Percentiles rank a stretch among this genome's conserved stretches.
Evolutionary conservation across 2,113 vertebrate genomes (phyloP).

Genomic region (Oceanodroma tethys): DNA sequence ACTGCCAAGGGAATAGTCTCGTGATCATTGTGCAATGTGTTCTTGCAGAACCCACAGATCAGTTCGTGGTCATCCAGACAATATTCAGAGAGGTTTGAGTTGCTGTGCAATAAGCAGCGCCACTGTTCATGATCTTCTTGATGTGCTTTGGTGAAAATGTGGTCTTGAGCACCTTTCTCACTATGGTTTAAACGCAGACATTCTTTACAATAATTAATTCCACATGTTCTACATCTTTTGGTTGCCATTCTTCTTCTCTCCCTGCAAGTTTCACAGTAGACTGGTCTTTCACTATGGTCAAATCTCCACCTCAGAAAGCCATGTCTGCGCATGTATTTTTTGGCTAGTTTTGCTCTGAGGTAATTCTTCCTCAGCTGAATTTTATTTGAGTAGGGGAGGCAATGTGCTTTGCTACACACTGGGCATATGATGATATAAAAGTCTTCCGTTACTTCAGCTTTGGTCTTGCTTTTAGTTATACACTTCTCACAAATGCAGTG

Average conservation of each 20-base stretch:
- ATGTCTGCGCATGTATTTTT: conserved; percentile 60
- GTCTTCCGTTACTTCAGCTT: conserved; percentile 53
- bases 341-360: conserved; percentile 58
- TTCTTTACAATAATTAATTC: conserved; percentile 63
- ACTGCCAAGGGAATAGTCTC: conserved; percentile 37
- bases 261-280: conserved; percentile 60
- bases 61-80: conserved; percentile 55
- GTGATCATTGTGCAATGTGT: conserved; percentile 28
- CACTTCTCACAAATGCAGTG: conserved; percentile 66
- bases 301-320: conserved; percentile 68
- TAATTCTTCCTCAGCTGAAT: conserved; percentile 67
- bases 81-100: conserved; percentile 55
- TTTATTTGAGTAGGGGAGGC: conserved; percentile 56
- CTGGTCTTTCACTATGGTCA: conserved; percentile 3
- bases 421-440: conserved; percentile 67
- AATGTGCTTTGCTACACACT: conserved; percentile 56
- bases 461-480: conserved; percentile 34
- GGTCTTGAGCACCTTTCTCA: conserved; percentile 56
- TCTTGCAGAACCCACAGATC: conserved; percentile 59
- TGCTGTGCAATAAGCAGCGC: conserved; percentile 59
- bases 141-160: conserved; percentile 53
- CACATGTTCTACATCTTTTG: conserved; percentile 61
- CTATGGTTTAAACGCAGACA: conserved; percentile 59
- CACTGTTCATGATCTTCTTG: conserved; percentile 47
- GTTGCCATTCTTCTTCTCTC: not conserved